Percentiles rank a stretch among this genome's conserved stretches.
phyloP scores from a whole-genome alignment of 2,888 invertebrate species.

The Lasioglossum pauxillum region DNA sequence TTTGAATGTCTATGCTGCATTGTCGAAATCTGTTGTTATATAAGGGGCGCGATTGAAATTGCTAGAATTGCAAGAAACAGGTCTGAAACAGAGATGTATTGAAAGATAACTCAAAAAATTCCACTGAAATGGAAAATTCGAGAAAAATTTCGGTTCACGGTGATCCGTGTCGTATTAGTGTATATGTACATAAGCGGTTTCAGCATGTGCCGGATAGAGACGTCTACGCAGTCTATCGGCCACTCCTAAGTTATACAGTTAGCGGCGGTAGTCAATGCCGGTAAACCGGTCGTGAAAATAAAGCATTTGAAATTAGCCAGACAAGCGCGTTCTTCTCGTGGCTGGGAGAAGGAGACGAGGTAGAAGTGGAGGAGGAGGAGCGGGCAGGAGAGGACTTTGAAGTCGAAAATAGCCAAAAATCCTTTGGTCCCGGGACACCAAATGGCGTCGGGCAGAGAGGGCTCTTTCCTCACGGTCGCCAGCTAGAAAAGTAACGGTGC shows the following conservation, averaged over 20 bases:
- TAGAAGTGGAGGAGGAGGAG: background rate
- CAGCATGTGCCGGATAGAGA: conserved; percentile 53
- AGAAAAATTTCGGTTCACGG: background rate
- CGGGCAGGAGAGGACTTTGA: conserved; percentile 54
- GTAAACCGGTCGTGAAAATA: conserved; percentile 68
- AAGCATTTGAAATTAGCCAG: conserved; percentile 70
- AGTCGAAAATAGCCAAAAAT: conserved; percentile 74
- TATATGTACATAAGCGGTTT: conserved; percentile 1
- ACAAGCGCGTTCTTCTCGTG: conserved; percentile 54
- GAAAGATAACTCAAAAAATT: background rate
- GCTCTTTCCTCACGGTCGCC: conserved; percentile 29
- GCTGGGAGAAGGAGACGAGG: conserved; percentile 9
- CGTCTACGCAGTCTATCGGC: conserved; percentile 52
- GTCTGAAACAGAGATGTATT: no score
- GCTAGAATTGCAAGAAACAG: no score
- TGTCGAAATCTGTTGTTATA: no score
- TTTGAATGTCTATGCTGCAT: background rate
- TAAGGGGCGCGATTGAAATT: background rate
- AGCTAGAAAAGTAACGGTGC: conserved; percentile 72
- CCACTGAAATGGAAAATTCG: background rate
- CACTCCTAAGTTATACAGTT: conserved; percentile 62
- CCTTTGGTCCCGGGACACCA: conserved; percentile 32
- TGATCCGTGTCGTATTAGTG: background rate
- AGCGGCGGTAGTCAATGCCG: conserved; percentile 53
- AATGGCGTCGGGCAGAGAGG: conserved; percentile 11